Evolutionary conservation across 2,888 invertebrate species (phyloP).

Genomic region (Meandrusa payeni): DNA sequence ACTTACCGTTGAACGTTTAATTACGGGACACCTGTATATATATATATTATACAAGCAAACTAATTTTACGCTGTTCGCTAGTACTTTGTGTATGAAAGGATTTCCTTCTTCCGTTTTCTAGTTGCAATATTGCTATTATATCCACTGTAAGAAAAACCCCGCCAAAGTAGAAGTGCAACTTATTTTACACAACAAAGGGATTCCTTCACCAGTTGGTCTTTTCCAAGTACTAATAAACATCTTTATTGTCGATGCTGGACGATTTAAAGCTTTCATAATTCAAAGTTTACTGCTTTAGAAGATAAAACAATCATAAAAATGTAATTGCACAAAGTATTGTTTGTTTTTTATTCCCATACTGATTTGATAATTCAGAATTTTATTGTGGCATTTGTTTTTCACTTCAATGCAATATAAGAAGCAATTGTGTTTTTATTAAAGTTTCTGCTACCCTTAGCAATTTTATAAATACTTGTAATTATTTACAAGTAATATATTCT

Average conservation of each 20-base stretch:
- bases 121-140: not conserved
- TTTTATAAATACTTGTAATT: no score
- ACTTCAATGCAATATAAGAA: no score
- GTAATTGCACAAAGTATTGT: slow-evolving; percentile 14
- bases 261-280: slow-evolving; percentile 11
- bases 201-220: not conserved
- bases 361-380: slow-evolving; percentile 5
- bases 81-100: not conserved
- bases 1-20: not conserved
- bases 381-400: no score
- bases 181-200: slow-evolving; percentile 2
- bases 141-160: slow-evolving; percentile 1
- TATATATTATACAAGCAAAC: not conserved
- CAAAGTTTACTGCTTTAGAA: slow-evolving; percentile 6
- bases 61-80: not conserved
- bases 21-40: not conserved
- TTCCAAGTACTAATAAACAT: slow-evolving; percentile 8
- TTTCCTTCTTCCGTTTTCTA: not conserved
- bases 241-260: slow-evolving; percentile 3
- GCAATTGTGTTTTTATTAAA: no score
- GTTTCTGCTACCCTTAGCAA: no score
- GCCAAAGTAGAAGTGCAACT: not conserved
- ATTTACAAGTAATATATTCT: no score
- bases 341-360: slow-evolving; percentile 5
- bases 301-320: slow-evolving; percentile 20